phyloP scores from a whole-genome alignment of 2,113 vertebrate species.

The Campylorhamphus procurvoides region DNA sequence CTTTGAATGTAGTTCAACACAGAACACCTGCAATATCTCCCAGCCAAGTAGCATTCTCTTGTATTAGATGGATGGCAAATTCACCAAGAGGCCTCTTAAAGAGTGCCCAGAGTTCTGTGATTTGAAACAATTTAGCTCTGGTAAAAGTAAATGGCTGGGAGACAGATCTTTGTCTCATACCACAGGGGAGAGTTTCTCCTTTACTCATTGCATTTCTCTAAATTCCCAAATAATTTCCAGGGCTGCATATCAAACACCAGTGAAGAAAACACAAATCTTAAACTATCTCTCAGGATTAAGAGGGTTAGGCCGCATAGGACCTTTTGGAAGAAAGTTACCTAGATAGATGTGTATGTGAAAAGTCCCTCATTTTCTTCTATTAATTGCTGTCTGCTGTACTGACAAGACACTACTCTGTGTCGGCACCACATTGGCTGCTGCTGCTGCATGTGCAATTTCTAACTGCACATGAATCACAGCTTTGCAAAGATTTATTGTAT shows the following conservation, averaged over 20 bases:
- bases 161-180: neutral
- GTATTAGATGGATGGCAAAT: neutral
- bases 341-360: fast-evolving
- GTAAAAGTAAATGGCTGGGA: neutral
- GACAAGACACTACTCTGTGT: neutral
- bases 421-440: neutral
- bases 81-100: neutral
- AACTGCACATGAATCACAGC: neutral
- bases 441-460: neutral
- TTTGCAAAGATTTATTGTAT: neutral
- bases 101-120: neutral
- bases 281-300: no score
- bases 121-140: neutral
- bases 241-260: neutral
- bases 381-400: neutral
- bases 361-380: neutral
- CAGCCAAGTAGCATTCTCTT: neutral
- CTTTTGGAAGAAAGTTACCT: neutral
- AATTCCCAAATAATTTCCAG: neutral
- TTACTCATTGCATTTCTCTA: neutral
- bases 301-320: neutral
- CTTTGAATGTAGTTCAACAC: neutral
- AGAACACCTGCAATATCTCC: neutral
- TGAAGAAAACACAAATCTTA: neutral
- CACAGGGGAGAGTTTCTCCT: neutral